A percentile compares a stretch with the other conserved stretches of the same genome.
Conservation (phyloP, 2,888 invertebrate genomes). For the Orthonychiurus folsomi region DNA sequence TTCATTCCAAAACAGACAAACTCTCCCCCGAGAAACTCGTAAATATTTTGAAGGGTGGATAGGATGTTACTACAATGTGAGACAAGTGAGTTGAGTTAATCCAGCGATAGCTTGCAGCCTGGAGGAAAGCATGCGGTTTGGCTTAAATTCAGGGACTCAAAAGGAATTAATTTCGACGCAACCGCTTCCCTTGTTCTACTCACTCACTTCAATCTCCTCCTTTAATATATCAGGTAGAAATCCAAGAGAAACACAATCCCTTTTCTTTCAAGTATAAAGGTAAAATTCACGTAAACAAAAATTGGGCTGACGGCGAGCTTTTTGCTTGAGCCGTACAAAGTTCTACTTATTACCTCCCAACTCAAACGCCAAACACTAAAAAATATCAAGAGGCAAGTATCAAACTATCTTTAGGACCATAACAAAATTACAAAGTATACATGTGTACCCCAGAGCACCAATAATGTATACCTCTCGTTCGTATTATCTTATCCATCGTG, state of each 20-base stretch:
- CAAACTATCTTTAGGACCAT: too few relatives aligned
- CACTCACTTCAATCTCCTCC: not conserved
- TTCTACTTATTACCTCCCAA: too few relatives aligned
- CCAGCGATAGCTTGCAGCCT: not conserved
- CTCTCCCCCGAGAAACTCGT: not conserved
- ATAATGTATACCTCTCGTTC: too few relatives aligned
- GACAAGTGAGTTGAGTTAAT: not conserved
- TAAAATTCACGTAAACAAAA: too few relatives aligned
- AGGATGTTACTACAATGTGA: not conserved
- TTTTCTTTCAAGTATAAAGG: too few relatives aligned
- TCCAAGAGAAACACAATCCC: not conserved
- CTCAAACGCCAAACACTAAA: too few relatives aligned
- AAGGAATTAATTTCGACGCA: not conserved
- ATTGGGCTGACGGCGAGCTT: too few relatives aligned
- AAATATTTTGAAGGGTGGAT: not conserved
- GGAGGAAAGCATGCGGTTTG: not conserved
- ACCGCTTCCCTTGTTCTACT: not conserved
- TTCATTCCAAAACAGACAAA: not conserved
- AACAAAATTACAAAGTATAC: too few relatives aligned
- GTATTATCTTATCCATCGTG: too few relatives aligned
- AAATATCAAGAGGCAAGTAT: too few relatives aligned
- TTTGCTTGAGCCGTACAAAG: too few relatives aligned
- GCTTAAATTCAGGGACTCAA: not conserved
- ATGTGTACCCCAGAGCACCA: too few relatives aligned
- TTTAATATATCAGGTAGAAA: not conserved